Evolutionary conservation across 2,113 vertebrate species (phyloP), one percentile per base, ranked within the genome.

Genomic region (Ranitomeya variabilis): DNA sequence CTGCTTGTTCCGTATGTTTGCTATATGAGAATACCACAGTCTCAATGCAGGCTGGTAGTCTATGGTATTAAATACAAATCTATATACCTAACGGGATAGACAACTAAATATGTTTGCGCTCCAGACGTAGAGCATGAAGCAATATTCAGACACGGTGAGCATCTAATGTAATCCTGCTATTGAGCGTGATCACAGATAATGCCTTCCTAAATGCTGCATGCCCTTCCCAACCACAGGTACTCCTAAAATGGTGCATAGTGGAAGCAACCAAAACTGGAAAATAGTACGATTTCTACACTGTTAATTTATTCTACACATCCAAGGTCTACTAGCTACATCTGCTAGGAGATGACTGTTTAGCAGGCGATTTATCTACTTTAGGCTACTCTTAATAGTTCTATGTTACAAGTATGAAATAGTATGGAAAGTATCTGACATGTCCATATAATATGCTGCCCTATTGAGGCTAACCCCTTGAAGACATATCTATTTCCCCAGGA

Each of bases 381-480:
- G 11, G 73, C 8, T 76, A 1, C 52, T 21, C 16, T 52, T 18
- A 76, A 12, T 51, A 21, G 73, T 12, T 21, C n/a, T 9, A 76
- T 51, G 37, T 52, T 76, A 52, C 45, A 76, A 76, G 23, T 62
- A 62, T 62, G 23, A 81, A 19, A 60, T 62, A 81, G 57, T 62
- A 81, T 19, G 79, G 37, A 26, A 37, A 81, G 31, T 81, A 60
- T 59, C 79, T 37, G 78, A 59, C 55, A 31, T 59, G 55, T 81
- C 4, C 57, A 81, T 26, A 60, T 81, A 81, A 60, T 60, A 60
- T 81, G 79, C 31, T 81, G 79, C 31, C 15, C 26, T 57, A 15
- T 9, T 18, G 79, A 81, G 79, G 62, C 23, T 12, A 62, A 13
- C 16, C 23, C 55, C 2, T 4, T 26, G 15, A 62, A 76, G 73